phyloP scores from a whole-genome alignment of 2,888 invertebrate species.

The Tricholauxania praeusta region DNA sequence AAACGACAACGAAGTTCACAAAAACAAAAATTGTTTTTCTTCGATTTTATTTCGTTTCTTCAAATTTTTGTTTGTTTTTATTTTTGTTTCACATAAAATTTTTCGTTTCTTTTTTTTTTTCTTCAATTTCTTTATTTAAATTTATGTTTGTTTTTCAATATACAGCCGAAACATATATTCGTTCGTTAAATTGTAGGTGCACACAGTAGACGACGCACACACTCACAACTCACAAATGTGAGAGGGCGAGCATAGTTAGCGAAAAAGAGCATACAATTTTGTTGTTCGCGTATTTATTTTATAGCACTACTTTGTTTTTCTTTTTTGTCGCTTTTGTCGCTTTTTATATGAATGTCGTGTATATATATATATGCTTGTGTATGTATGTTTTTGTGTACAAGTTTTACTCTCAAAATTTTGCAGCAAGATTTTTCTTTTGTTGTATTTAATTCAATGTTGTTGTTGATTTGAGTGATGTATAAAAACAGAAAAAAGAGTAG shows the following conservation, averaged over 20 bases:
- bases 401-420: neutral
- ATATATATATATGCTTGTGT: neutral
- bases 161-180: no score
- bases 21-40: neutral
- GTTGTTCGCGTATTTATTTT: slow-evolving; percentile 10
- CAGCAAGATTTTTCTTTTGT: slow-evolving; percentile 14
- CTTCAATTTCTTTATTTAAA: slow-evolving; percentile 4
- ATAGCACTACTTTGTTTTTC: slow-evolving; percentile 17
- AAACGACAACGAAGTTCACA: no score
- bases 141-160: neutral
- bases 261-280: slow-evolving; percentile 10
- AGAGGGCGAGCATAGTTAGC: no score
- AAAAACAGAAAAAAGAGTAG: slow-evolving; percentile 45
- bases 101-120: no score
- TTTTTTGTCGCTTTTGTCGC: slow-evolving; percentile 7
- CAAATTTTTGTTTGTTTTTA: slow-evolving; percentile 7
- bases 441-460: slow-evolving; percentile 17
- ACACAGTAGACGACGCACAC: slow-evolving; percentile 3
- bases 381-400: neutral
- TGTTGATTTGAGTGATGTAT: slow-evolving; percentile 45
- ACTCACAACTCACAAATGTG: neutral
- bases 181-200: no score
- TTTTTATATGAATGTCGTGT: neutral
- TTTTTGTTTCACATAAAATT: neutral
- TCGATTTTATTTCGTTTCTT: slow-evolving; percentile 1